Conservation (phyloP, 2,797 vertebrate genomes). For the Muraenolepis orangiensis region DNA sequence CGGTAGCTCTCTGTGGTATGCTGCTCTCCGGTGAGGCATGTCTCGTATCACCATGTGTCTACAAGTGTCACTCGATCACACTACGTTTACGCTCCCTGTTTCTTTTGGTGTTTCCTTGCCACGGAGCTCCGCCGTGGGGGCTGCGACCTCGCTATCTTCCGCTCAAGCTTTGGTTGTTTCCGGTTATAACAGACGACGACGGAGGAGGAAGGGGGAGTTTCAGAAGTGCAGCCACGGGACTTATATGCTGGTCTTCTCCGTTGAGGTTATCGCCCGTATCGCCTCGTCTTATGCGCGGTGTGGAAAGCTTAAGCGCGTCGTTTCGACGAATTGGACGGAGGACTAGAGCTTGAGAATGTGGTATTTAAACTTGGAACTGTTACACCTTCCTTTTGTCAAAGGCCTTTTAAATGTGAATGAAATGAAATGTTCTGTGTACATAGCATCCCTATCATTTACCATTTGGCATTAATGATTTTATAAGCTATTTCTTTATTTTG, state of each 20-base stretch:
- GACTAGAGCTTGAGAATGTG: conserved; percentile 22
- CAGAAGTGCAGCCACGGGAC: not conserved
- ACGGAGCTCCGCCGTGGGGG: no score
- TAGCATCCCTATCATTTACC: conserved; percentile 58
- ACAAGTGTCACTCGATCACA: not conserved
- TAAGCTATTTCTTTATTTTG: conserved; percentile 71
- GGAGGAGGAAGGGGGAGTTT: no score
- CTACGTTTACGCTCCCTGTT: not conserved
- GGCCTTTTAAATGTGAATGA: conserved; percentile 64
- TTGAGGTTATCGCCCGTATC: not conserved
- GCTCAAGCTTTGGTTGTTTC: not conserved
- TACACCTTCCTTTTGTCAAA: conserved; percentile 48
- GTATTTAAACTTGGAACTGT: conserved; percentile 24
- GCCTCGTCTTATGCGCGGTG: not conserved
- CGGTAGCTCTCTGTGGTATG: conserved; percentile 15
- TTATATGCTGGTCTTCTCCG: not conserved
- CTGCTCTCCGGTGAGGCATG: conserved; percentile 7
- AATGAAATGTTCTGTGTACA: conserved; percentile 50
- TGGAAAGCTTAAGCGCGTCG: not conserved
- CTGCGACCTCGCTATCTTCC: not conserved
- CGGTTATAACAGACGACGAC: not conserved
- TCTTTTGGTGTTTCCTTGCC: not conserved
- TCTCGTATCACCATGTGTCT: not conserved
- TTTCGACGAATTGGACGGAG: not conserved
- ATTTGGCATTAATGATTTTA: conserved; percentile 69